Evolutionary conservation across 2,888 invertebrate species (phyloP), one percentile per base, ranked within the genome.

Genomic region (Caenorhabditis sp.): DNA sequence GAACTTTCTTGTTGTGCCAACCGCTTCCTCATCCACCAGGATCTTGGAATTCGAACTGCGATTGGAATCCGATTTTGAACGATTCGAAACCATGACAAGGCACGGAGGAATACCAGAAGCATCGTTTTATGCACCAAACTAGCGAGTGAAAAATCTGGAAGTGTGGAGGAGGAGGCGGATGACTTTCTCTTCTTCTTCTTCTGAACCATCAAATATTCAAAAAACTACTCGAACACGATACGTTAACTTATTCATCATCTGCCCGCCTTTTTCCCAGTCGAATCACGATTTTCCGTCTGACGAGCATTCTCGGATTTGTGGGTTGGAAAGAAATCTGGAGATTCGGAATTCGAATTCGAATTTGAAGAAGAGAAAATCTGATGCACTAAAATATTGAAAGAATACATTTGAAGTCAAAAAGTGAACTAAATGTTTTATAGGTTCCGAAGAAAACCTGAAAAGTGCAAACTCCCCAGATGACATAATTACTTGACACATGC

Each of bases 221-320:
- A 54, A 38, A 35, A 74, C n/a, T 74, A 44, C 74, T 49, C 54
- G 69, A 70, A 77, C 77, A 77, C 77, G 77, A 70, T 54, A 63
- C 51, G 59, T 44, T 77, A 26, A 77, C 69, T 77, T 77, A 77
- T 77, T 77, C 77, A 77, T 77, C 61, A 49, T 51, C 54, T 76
- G 68, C 1, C 54, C 54, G 14, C n/a, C 19, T 47, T 47, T 47
- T 47, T 47, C 10, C 44, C n/a, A 31, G 41, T 54, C 44, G 26
- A 41, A 51, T 70, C 69, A 38, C 54, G 44, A 26, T 38, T 69
- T 51, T 41, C 19, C 58, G 31, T 51, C 47, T 66, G 64, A n/a
- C 49, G 49, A 49, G 7, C 19, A 28, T 51, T 10, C 49, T 24
- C 6, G 28, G 49, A 28, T 31, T 49, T 47, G 19, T 47, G 28